phyloP scores from a whole-genome alignment of 2,888 invertebrate genomes.

The Tipula unca region DNA sequence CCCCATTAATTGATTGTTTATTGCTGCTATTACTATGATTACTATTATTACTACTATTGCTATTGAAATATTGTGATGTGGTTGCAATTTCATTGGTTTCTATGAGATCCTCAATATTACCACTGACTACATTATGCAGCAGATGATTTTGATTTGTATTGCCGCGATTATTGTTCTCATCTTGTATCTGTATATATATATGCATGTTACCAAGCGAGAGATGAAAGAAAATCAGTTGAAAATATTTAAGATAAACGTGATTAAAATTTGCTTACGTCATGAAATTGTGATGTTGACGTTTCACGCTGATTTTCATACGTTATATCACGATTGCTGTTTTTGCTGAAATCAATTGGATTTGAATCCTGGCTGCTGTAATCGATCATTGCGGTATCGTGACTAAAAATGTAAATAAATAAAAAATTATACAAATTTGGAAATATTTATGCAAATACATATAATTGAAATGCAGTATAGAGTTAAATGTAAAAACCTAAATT shows the following conservation, averaged over 20 bases:
- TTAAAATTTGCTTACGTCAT: background rate
- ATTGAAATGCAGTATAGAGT: no score
- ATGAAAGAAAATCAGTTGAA: background rate
- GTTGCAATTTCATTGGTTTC: slow-evolving; percentile 24
- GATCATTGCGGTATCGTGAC: slow-evolving; percentile 36
- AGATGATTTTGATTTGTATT: slow-evolving; percentile 29
- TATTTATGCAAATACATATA: no score
- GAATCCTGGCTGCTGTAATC: slow-evolving; percentile 39
- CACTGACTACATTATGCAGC: slow-evolving; percentile 19
- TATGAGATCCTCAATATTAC: slow-evolving; percentile 24
- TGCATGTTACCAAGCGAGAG: background rate
- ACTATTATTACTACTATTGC: slow-evolving; percentile 14
- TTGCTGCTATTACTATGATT: slow-evolving; percentile 9
- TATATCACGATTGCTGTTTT: slow-evolving; percentile 29
- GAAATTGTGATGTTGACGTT: background rate
- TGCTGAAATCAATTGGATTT: slow-evolving; percentile 47
- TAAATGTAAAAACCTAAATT: no score
- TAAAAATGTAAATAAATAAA: slow-evolving; percentile 20
- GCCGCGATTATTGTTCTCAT: slow-evolving; percentile 39
- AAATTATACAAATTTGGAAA: background rate
- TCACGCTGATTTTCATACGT: background rate
- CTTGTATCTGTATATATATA: slow-evolving; percentile 29
- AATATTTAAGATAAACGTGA: background rate
- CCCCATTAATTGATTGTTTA: background rate
- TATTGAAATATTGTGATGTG: slow-evolving; percentile 21